phyloP scores from a whole-genome alignment of 2,113 vertebrate genomes.

The Ailuropoda melanoleuca region DNA sequence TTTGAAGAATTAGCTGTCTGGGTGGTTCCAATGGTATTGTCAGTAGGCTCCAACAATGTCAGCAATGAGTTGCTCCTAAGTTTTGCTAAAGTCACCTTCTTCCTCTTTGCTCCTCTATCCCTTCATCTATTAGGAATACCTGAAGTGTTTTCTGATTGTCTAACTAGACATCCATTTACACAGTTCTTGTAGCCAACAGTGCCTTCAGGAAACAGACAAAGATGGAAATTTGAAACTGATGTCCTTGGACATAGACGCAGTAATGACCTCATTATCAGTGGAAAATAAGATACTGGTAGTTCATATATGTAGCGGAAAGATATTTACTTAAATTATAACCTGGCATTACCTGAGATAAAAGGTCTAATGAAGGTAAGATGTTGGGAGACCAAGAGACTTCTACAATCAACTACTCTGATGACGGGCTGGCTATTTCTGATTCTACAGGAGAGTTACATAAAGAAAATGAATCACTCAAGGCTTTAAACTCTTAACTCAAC shows the following conservation, averaged over 20 bases:
- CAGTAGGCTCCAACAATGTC: background rate
- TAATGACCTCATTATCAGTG: background rate
- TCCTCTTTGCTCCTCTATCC: background rate
- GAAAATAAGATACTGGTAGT: background rate
- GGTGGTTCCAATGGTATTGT: background rate
- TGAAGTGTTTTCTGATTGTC: background rate
- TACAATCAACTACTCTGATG: background rate
- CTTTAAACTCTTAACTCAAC: background rate
- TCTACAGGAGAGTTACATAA: background rate
- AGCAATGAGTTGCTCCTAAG: background rate
- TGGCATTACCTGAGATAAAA: background rate
- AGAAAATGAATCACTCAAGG: background rate
- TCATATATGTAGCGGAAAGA: background rate
- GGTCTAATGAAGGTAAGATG: background rate
- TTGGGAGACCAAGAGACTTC: background rate
- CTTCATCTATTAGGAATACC: background rate
- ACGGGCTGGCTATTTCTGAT: background rate
- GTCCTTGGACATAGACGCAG: background rate
- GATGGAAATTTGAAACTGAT: background rate
- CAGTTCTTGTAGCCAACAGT: background rate
- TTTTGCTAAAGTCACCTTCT: background rate
- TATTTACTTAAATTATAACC: background rate
- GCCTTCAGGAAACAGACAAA: background rate
- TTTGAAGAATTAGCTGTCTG: background rate
- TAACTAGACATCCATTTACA: background rate